Evolutionary conservation across 1,140 invertebrate species (phyloP), one percentile per base, ranked within the genome.

Genomic region (Pararge aegeria): DNA sequence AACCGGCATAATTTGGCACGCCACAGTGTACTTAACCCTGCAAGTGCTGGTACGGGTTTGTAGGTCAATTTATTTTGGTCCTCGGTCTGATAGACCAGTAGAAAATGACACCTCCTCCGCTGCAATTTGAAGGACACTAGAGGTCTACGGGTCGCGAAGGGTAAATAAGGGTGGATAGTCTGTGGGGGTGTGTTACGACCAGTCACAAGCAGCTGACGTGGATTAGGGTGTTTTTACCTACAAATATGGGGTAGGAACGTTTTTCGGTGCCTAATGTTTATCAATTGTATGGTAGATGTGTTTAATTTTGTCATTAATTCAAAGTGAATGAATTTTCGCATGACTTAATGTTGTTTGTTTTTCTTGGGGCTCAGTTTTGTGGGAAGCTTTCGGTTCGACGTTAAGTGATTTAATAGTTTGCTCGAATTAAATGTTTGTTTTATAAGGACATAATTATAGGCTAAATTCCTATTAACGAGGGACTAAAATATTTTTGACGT

Each of bases 211-310:
- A 88, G 85, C 85, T 88, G 85, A 88, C 85, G 76, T 68, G 83
- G 80, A 83, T 87, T 87, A 87, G 81, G 83, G 78, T 74, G 84
- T 85, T 80, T 81, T 80, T 83, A 86, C 83, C 80, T 86, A 86
- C 80, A 70, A 68, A 73, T 67, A 59, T 72, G 73, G 75, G 73
- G 75, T 73, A 70, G 71, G 53, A 53, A 64, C 68, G 73, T 70
- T 75, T 74, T 76, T 72, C 64, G 63, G 62, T 68, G 61, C 66
- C 66, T 68, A 68, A 59, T 56, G 48, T 64, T 63, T 60, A 53
- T 63, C 65, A 64, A 59, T 64, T 56, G 61, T 53, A 56, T 59
- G 53, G 62, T 64, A 58, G 65, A 59, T 64, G 59, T 61, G 55
- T 62, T 62, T 62, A 62, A 56, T 52, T 62, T 51, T 62, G 60